Conservation (phyloP, 2,797 vertebrate species). For the Enteromius mattozi region DNA sequence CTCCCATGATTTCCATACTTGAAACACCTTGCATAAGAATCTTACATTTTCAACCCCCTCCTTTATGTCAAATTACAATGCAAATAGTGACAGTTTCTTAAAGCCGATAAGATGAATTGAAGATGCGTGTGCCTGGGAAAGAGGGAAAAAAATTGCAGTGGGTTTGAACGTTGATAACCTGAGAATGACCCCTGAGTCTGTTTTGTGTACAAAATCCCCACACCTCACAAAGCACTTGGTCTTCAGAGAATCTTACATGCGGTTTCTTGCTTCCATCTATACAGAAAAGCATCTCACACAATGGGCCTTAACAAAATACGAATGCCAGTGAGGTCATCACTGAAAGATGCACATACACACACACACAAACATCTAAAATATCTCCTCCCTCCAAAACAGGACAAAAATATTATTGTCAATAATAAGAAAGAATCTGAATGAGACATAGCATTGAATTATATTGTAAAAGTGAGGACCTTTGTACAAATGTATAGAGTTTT, state of each 20-base stretch:
- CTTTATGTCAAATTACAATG: constrained; percentile 38
- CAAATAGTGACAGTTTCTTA: constrained; percentile 41
- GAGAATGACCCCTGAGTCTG: constrained; percentile 15
- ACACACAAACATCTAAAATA: not conserved
- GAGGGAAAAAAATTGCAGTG: constrained; percentile 15
- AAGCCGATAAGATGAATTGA: constrained; percentile 35
- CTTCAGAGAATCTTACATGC: not conserved
- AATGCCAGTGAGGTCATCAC: constrained; percentile 27
- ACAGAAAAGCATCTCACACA: not conserved
- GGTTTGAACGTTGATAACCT: constrained; percentile 16
- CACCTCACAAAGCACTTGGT: not conserved
- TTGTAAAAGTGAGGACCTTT: not conserved
- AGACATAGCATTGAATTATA: not conserved
- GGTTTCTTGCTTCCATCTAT: constrained; percentile 2
- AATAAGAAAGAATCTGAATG: not conserved
- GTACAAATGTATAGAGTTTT: not conserved
- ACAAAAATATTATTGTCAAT: not conserved
- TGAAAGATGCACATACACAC: constrained; percentile 8
- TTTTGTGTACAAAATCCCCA: not conserved
- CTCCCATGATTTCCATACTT: constrained; percentile 45
- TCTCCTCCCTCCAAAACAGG: not conserved
- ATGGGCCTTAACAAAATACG: constrained; percentile 3
- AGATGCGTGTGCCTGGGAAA: not conserved
- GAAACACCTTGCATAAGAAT: constrained; percentile 37
- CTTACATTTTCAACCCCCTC: constrained; percentile 23